Evolutionary conservation across 2,888 invertebrate species (phyloP), one percentile per base, ranked within the genome.

Genomic region (Timema podura): DNA sequence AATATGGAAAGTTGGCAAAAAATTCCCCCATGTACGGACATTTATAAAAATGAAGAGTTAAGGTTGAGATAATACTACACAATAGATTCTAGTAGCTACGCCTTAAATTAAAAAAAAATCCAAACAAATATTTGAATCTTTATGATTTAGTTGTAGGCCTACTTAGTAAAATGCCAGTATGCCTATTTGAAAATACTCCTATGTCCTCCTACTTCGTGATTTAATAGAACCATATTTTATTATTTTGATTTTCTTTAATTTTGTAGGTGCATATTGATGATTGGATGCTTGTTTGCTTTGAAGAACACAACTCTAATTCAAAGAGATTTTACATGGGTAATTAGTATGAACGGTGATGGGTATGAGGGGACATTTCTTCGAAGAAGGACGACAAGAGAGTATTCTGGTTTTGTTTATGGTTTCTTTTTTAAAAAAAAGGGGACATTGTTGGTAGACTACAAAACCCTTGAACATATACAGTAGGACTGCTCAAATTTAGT

Each of bases 341-440:
- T 59, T 59, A 9, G 59, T 16, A 45, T 59, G 59, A 59, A 59
- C 15, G 16, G 59, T 1, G 30, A 30, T 30, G 3, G 30, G 30
- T 30, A 59, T 15, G 16, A 59, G 45, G 59, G 59, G 59, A 59
- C 59, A 59, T 59, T 59, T 59, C 59, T 59, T 59, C 59, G 59
- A 59, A 8, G 16, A 30, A 59, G 16, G 15, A 59, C 45, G 59
- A 59, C 59, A 59, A 59, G 59, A 59, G 59, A 59, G 30, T 5
- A 59, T 13, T 59, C 59, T 59, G 59, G 59, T 59, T 59, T 30
- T 59, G 59, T 59, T 30, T 59, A 2, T n/a, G 57, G 57, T 15
- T 59, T 59, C 16, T 45, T 16, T 59, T 59, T 59, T 6, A 59
- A 8, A 2, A 59, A 59, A 59, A 30, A 13, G 30, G 59, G 16